These are phyloP conservation scores for Semnopithecus entellus DNA, from an alignment of 2,113 vertebrate genomes.

Conservation along the genomic window DNA sequence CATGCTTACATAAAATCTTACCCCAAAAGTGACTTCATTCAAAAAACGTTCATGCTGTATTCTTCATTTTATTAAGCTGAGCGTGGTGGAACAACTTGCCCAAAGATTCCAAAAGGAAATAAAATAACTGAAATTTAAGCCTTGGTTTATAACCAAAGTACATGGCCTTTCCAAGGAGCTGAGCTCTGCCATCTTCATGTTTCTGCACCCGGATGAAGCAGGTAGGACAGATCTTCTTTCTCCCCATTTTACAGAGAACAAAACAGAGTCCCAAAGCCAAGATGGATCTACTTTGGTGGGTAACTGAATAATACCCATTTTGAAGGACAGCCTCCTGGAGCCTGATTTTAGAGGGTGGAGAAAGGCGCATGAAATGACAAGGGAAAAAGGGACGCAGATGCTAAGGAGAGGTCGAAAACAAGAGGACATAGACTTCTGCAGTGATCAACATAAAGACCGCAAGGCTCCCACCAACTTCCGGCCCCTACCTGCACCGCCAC, in stretches of 20 bases:
- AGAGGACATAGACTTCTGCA: neutral
- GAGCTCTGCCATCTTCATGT: neutral
- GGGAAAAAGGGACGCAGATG: neutral
- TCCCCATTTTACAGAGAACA: neutral
- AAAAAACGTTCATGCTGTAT: neutral
- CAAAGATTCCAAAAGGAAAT: neutral
- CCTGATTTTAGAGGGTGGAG: neutral
- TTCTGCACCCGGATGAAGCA: neutral
- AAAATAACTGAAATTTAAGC: neutral
- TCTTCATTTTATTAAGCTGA: neutral
- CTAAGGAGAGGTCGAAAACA: neutral
- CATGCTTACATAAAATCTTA: neutral
- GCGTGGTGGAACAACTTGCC: neutral
- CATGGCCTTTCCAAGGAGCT: neutral
- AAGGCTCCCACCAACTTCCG: neutral
- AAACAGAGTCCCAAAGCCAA: neutral
- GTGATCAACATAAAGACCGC: neutral
- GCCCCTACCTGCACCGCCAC: constrained; percentile 94
- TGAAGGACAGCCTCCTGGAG: neutral
- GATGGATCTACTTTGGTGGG: neutral
- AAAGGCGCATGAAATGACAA: neutral
- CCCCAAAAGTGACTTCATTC: neutral
- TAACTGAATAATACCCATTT: neutral
- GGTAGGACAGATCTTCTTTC: neutral
- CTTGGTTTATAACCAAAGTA: neutral